Percentiles rank a stretch among this genome's conserved stretches.
These are phyloP conservation scores for Euzetes globulus DNA, from an alignment of 2,888 invertebrate genomes.

Conservation along the genomic window DNA sequence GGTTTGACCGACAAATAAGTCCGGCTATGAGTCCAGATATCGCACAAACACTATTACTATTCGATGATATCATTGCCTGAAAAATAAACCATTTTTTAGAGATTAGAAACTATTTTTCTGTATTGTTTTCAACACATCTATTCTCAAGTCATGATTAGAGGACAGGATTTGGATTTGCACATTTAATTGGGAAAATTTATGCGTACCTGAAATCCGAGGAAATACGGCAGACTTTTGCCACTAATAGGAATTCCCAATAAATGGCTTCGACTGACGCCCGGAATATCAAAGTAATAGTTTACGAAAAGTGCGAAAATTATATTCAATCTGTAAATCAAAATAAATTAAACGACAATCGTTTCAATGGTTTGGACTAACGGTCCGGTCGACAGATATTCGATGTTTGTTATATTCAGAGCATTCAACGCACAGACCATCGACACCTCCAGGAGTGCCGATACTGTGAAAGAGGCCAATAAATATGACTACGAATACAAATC, in stretches of 20 bases:
- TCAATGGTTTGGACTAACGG: constrained; percentile 48
- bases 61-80: constrained; percentile 38
- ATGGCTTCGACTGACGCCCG: constrained; percentile 50
- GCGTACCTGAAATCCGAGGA: constrained; percentile 52
- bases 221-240: constrained; percentile 53
- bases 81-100: not conserved
- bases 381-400: constrained; percentile 50
- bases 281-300: constrained; percentile 52
- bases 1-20: constrained; percentile 49
- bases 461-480: constrained; percentile 48
- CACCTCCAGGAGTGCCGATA: constrained; percentile 50
- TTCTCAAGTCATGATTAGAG: too few species aligned
- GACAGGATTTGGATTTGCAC: too few species aligned
- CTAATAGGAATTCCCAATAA: constrained; percentile 52
- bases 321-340: constrained; percentile 45
- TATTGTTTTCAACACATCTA: not conserved
- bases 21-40: constrained; percentile 45
- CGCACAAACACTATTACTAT: constrained; percentile 24
- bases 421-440: constrained; percentile 46
- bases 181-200: not conserved
- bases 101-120: not conserved
- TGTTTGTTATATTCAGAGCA: constrained; percentile 46
- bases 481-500: constrained; percentile 42
- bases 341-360: not conserved
- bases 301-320: constrained; percentile 53